phyloP scores from a whole-genome alignment of 2,113 vertebrate species.

The Prietella phreatophila region DNA sequence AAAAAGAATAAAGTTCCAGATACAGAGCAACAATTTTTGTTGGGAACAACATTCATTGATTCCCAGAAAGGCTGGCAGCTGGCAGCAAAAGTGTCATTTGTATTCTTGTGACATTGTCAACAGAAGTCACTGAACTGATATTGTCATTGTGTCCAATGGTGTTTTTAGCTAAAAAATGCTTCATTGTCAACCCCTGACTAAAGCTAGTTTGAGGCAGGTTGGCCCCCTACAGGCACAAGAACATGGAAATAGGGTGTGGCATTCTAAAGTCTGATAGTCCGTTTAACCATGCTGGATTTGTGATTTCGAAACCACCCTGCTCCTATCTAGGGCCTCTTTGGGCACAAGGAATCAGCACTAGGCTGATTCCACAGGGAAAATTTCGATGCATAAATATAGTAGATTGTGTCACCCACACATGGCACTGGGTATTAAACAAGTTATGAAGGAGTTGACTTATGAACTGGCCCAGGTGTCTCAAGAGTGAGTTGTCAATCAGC shows the following conservation, averaged over 20 bases:
- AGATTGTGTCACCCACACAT: not conserved
- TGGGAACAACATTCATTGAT: not conserved
- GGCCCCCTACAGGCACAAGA: not conserved
- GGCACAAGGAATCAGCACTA: not conserved
- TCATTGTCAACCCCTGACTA: not conserved
- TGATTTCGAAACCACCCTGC: not conserved
- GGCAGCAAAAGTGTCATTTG: slow-evolving; percentile 5
- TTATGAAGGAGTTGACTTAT: not conserved
- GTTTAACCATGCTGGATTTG: not conserved
- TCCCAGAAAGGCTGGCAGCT: not conserved
- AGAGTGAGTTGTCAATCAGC: not conserved
- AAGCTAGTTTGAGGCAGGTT: not conserved
- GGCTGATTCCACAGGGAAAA: not conserved
- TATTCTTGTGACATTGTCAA: not conserved
- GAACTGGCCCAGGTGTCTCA: not conserved
- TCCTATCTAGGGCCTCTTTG: not conserved
- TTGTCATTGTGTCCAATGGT: not conserved
- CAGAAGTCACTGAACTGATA: not conserved
- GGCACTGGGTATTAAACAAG: not conserved
- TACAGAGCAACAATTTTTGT: not conserved
- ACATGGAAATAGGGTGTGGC: not conserved
- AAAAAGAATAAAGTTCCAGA: not conserved
- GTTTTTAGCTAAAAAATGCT: not conserved
- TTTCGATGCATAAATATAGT: not conserved
- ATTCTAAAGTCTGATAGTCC: not conserved